Percentiles rank a stretch among this genome's conserved stretches.
Conservation (phyloP, 2,113 vertebrate genomes). For the Phalacrocorax aristotelis region DNA sequence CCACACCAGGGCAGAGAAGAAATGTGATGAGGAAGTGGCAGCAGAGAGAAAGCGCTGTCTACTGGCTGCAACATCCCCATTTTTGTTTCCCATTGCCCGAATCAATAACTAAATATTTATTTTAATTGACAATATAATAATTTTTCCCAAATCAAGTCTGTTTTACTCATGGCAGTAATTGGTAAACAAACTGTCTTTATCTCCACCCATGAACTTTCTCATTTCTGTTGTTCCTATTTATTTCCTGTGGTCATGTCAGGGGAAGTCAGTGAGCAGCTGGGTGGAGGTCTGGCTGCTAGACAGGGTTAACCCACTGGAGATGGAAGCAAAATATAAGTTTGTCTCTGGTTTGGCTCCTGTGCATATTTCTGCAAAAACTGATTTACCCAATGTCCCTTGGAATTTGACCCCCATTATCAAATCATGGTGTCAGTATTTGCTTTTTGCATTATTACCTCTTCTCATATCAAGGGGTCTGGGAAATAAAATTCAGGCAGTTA, state of each 20-base stretch:
- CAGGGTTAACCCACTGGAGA: neutral
- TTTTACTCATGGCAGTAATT: neutral
- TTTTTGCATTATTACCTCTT: neutral
- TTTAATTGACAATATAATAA: neutral
- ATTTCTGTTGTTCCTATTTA: neutral
- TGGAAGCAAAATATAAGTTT: neutral
- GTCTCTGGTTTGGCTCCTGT: neutral
- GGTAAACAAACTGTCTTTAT: neutral
- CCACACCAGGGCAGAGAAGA: neutral
- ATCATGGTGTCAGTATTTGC: neutral
- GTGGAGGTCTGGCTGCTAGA: neutral
- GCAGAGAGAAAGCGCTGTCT: neutral
- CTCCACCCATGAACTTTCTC: neutral
- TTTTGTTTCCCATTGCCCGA: neutral
- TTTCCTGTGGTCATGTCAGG: neutral
- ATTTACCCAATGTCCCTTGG: neutral
- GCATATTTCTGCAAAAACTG: neutral
- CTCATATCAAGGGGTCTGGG: neutral
- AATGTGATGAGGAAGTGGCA: neutral
- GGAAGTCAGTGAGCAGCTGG: neutral
- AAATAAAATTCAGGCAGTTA: neutral
- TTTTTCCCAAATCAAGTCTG: neutral
- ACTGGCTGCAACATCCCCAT: neutral
- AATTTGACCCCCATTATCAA: neutral
- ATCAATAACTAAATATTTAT: neutral